Base-by-base conservation (phyloP, 2,113 vertebrate genomes). In the Anarhynchus alexandrinus region DNA sequence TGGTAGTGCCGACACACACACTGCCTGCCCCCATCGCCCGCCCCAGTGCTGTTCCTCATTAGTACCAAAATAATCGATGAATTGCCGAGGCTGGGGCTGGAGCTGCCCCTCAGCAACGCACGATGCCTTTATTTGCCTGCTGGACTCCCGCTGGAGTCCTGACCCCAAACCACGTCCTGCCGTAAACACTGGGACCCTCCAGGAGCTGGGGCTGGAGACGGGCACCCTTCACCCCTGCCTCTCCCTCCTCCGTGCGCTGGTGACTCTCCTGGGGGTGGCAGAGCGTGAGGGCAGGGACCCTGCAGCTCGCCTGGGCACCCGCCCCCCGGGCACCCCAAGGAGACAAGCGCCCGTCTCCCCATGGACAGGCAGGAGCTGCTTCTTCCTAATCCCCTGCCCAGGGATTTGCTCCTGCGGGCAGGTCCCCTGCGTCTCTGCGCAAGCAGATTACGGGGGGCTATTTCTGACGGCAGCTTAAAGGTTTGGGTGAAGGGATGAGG, bases 391-490 rank as follows among this genome's bases (percentile, higher is more conserved):
- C 96, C 84, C 74, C 69, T 10, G 7, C 3, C 26, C 2, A 4
- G 40, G 89, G 96, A 94, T 97, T 95, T 97, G 95, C 84, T 90
- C 81, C 94, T 79, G 30, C 0, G 11, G 87, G 58, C 96, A 93
- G 89, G 94, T 80, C 49, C 71, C 42, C 65, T 1, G 6, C 9
- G 25, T 49, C 86, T 32, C 70, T 40, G 81, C 32, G 0, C 88
- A 97, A 97, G 96, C 86, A 91, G 96, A 83, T 97, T 97, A 96
- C 36, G 18, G 69, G 92, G 96, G 96, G 80, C 96, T 97, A 96
- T 95, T 96, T 97, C 92, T 93, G 88, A 94, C 0, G n/a, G 80
- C 72, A 82, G 96, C 96, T 97, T 97, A 97, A 88, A 59, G 89
- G 77, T 93, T 73, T 84, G 83, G 91, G 67, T 17, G 9, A 62